Conservation (phyloP, 2,797 vertebrate genomes). For the Liasis olivaceus region DNA sequence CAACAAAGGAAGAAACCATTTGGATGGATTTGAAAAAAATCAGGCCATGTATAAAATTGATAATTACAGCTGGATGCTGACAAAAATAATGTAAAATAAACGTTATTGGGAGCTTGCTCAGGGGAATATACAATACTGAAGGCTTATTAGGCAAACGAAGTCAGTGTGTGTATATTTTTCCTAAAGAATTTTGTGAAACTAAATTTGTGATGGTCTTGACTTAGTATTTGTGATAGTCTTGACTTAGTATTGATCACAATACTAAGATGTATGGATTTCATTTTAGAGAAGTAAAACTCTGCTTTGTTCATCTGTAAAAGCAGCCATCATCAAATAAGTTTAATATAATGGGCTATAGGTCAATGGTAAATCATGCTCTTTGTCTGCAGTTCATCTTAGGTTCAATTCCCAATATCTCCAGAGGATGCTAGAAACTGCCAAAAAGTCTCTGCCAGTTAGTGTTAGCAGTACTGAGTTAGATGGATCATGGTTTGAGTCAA, state of each 20-base stretch:
- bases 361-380: background rate
- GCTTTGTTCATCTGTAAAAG: background rate
- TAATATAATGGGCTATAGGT: background rate
- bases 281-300: background rate
- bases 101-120: accelerated
- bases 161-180: background rate
- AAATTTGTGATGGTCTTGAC: background rate
- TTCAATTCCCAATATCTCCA: background rate
- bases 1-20: background rate
- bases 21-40: background rate
- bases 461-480: background rate
- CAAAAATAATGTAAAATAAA: background rate
- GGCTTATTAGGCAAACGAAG: background rate
- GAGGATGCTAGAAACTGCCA: background rate
- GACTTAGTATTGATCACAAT: background rate
- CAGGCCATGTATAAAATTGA: background rate
- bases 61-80: background rate
- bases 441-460: background rate
- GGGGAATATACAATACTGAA: background rate
- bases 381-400: background rate
- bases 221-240: background rate
- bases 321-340: background rate
- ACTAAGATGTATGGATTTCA: background rate
- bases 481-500: background rate
- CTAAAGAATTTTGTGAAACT: background rate